Percentiles rank a stretch among this genome's conserved stretches.
phyloP scores from a whole-genome alignment of 2,797 vertebrate species.

The Carcharodon carcharias region DNA sequence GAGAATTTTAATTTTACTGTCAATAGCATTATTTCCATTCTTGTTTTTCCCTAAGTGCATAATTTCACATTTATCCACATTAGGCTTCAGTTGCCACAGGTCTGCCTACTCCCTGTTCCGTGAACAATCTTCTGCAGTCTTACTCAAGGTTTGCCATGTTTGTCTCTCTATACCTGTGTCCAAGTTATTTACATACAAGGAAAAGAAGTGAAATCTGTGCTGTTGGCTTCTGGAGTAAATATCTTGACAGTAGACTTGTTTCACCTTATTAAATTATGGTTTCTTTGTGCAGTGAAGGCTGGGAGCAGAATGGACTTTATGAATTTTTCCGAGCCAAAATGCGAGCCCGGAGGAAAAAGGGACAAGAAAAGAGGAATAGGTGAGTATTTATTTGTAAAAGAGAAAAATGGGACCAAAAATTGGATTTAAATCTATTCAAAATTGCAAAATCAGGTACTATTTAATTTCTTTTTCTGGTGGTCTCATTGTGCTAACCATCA shows the following conservation, averaged over 20 bases:
- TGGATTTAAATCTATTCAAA: neutral
- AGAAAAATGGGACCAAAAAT: neutral
- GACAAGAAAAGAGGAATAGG: constrained; percentile 89
- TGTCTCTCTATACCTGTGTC: neutral
- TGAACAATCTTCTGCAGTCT: neutral
- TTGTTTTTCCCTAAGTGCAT: neutral
- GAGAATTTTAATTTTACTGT: neutral
- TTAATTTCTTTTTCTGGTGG: neutral
- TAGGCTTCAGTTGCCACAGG: neutral
- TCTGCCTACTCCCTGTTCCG: neutral
- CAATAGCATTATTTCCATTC: neutral
- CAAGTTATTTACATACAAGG: neutral
- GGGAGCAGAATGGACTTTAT: constrained; percentile 96
- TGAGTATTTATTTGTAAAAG: constrained; percentile 44
- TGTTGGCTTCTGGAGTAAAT: neutral
- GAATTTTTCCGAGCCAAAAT: constrained; percentile 98
- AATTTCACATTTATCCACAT: neutral
- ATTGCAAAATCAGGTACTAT: neutral
- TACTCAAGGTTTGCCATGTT: neutral
- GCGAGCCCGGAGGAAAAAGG: constrained; percentile 87
- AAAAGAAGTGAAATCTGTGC: neutral
- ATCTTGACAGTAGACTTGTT: neutral
- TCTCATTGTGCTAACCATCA: neutral
- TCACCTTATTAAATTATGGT: neutral
- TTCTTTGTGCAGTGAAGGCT: constrained; percentile 74